Base-by-base conservation (phyloP, 2,888 invertebrate genomes). In the Eremobia ochroleuca region DNA sequence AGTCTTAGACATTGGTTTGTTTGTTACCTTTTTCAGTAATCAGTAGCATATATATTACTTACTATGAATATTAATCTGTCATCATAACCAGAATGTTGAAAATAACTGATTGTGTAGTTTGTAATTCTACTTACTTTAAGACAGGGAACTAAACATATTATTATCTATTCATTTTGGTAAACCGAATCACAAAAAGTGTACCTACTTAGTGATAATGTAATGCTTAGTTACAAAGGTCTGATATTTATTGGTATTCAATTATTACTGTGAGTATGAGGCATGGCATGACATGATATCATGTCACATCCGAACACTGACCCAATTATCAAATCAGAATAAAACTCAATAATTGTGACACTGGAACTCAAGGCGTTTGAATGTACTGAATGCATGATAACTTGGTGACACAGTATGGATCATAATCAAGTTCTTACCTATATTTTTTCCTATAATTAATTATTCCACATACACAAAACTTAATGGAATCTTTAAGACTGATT, bases 331-430 rank as follows among this genome's bases (percentile, higher is more conserved):
- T 73, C 73, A 52, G 71, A 84, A 78, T 79, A 75, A 55, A 81
- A 66, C 52, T 78, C 46, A 59, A 81, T 68, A 83, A 83, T 77
- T 67, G 59, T 85, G 64, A 77, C 78, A 81, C 59, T 79, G 71
- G 76, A 79, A 66, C 37, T 58, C 68, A 83, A 77, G 62, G 75
- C 1, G 0, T 28, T 64, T 58, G 3, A 43, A 62, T 64, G 34
- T 70, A 66, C 15, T 73, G 66, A 72, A 80, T 83, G 21, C 21
- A 59, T 77, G 43, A 76, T 67, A 64, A 68, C 52, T 70, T 75
- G 6, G 31, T 65, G 40, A 62, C 40, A 61, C 25, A 43, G 9
- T 46, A n/a, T 74, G 64, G 66, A 59, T 59, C 49, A 77, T 46
- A 62, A 78, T 73, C 58, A 78, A 64, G n/a, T 76, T 59, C 11